These are phyloP conservation scores for Hypercompe scribonia DNA, from an alignment of 2,888 invertebrate genomes.

Conservation along the genomic window DNA sequence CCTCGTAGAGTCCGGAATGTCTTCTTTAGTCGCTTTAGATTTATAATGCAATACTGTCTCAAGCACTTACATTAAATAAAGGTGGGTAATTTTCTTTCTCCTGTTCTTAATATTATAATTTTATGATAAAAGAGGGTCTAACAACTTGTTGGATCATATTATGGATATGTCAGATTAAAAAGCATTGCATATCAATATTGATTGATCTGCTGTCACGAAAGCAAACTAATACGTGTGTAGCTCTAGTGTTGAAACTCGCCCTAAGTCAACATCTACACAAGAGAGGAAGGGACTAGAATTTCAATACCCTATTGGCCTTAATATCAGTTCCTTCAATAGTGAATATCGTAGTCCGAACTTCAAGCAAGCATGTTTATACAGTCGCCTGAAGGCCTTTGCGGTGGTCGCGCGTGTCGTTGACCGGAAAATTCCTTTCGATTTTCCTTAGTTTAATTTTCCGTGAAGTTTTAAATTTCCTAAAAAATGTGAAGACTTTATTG, in stretches of 20 bases:
- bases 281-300: constrained; percentile 8
- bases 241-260: constrained; percentile 11
- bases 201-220: background rate
- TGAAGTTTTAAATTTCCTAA: constrained; percentile 34
- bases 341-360: constrained; percentile 40
- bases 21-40: background rate
- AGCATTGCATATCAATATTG: constrained; percentile 2
- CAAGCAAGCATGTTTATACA: constrained; percentile 51
- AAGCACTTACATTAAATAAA: background rate
- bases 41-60: background rate
- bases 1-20: background rate
- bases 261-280: constrained; percentile 20
- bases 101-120: background rate
- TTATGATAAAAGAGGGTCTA: no score
- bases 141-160: background rate
- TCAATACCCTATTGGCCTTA: constrained; percentile 17
- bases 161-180: background rate
- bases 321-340: constrained; percentile 16
- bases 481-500: constrained; percentile 33
- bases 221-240: background rate
- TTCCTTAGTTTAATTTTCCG: constrained; percentile 36
- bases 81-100: background rate
- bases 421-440: constrained; percentile 54
- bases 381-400: constrained; percentile 60
- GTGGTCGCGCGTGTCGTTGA: constrained; percentile 57